Conservation (phyloP, 2,888 invertebrate species). For the Stenchaetothrips biformis region DNA sequence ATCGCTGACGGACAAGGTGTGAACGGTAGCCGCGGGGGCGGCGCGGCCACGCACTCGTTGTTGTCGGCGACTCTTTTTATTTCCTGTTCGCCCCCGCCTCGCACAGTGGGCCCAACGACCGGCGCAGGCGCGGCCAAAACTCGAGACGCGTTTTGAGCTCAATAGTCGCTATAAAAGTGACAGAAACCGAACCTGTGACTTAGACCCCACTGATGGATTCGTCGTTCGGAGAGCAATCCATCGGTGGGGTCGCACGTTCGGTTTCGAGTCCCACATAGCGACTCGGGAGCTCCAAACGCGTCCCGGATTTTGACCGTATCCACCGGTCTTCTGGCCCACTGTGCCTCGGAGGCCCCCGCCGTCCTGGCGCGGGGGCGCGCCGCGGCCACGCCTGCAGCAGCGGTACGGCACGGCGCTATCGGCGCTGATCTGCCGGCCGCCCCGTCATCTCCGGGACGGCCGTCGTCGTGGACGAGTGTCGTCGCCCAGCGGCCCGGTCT, state of each 20-base stretch:
- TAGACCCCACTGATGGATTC: too few species aligned
- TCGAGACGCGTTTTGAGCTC: too few species aligned
- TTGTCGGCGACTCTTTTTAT: not conserved
- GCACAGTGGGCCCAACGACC: not conserved
- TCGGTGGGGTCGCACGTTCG: too few species aligned
- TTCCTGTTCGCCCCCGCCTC: not conserved
- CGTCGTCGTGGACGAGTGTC: too few species aligned
- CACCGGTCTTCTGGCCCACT: too few species aligned
- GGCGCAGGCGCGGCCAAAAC: not conserved
- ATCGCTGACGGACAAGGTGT: not conserved
- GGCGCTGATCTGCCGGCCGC: not conserved
- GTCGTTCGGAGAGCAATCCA: too few species aligned
- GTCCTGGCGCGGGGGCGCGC: not conserved
- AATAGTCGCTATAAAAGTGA: too few species aligned
- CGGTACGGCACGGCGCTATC: not conserved
- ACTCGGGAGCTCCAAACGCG: too few species aligned
- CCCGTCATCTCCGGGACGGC: not conserved
- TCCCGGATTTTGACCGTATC: too few species aligned
- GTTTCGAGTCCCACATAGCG: too few species aligned
- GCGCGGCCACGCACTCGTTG: not conserved
- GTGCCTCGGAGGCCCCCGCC: too few species aligned
- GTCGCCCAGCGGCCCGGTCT: not conserved
- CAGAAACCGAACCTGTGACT: too few species aligned
- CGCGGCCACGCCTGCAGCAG: not conserved
- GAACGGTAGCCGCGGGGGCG: not conserved